A percentile compares a stretch with the other conserved stretches of the same genome.
These are phyloP conservation scores for Drosophila serrata DNA, from an alignment of 1,140 invertebrate genomes.

Conservation along the genomic window DNA sequence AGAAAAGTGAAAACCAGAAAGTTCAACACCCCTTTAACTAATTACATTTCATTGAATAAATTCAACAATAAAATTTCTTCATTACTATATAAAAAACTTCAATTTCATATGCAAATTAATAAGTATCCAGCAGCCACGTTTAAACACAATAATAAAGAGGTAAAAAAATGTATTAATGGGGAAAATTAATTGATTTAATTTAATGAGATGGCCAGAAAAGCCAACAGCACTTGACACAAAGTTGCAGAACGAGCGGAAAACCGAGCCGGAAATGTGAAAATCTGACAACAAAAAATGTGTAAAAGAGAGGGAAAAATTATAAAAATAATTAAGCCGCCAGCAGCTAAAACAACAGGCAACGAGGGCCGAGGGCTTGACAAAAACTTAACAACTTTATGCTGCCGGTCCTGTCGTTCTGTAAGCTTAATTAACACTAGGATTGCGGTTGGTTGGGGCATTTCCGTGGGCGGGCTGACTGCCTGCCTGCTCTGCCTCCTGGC, in stretches of 20 bases:
- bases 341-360: conserved; percentile 46
- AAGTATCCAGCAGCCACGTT: conserved; percentile 19
- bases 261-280: conserved; percentile 43
- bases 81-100: conserved; percentile 22
- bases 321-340: conserved; percentile 71
- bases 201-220: conserved; percentile 52
- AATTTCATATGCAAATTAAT: conserved; percentile 43
- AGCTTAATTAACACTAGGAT: conserved; percentile 72
- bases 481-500: too few relatives aligned
- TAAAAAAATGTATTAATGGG: conserved; percentile 8
- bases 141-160: conserved; percentile 25
- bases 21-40: not conserved
- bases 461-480: conserved; percentile 14
- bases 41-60: conserved; percentile 5
- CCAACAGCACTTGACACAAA: conserved; percentile 29
- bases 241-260: conserved; percentile 10
- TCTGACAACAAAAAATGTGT: not conserved
- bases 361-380: conserved; percentile 41
- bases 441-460: conserved; percentile 19
- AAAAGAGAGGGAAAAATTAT: conserved; percentile 26
- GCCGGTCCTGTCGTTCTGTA: conserved; percentile 47
- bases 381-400: conserved; percentile 76
- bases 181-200: conserved; percentile 71
- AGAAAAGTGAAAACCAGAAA: not conserved
- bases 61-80: not conserved